Evolutionary conservation across 2,113 vertebrate genomes (phyloP), one percentile per base, ranked within the genome.

Genomic region (Pseudorasbora parva): DNA sequence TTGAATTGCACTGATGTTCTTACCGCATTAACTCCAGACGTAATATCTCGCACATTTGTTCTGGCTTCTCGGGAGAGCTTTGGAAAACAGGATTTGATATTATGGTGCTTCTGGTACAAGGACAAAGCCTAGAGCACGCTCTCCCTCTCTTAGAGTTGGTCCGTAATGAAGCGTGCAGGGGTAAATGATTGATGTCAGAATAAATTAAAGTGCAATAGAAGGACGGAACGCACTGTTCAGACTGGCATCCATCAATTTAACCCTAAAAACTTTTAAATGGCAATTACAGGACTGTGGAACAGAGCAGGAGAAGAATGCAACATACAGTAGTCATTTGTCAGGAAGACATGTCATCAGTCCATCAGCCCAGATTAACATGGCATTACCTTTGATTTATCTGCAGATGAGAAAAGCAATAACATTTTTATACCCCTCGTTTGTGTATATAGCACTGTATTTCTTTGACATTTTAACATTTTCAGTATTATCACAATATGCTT

Each of bases 181-280:
- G 66, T 8, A 89, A 90, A 91, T 93, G 93, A 94, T 92, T 92
- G 93, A 94, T 93, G 90, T 87, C 87, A 71, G 88, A 88, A 84
- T 87, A 81, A 92, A 93, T 93, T 91, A 92, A 93, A 92, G 91
- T 91, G 90, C 91, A 92, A 91, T 89, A 89, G 91, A 94, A 97
- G 93, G 93, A 92, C 93, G 59, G 69, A 85, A 89, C 84, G 88
- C 87, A 78, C 56, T 76, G 89, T 90, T 89, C 89, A 89, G 83
- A 86, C 88, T 84, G 90, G 88, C 87, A 93, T 94, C 91, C 91
- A 93, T 94, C 92, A 94, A 90, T 92, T 92, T 91, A 82, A 89
- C 86, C 68, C 86, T 86, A 87, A 91, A 92, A 91, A 90, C 89
- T 85, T 64, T 68, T 85, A 76, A 89, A 76, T 82, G 79, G 60